phyloP scores from a whole-genome alignment of 2,888 invertebrate genomes.

The Biston stratarius region DNA sequence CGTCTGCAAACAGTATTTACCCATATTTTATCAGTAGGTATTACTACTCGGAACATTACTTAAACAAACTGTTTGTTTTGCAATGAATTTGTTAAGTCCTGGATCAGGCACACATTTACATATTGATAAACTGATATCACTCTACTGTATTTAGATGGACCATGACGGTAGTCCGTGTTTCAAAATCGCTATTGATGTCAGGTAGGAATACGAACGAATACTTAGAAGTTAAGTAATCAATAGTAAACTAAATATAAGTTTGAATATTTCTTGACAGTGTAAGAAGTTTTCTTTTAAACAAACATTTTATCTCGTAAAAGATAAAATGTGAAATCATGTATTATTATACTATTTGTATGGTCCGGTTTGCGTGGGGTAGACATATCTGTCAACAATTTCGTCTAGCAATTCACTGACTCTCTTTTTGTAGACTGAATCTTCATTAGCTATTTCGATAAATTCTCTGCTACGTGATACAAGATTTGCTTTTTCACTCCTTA shows the following conservation, averaged over 20 bases:
- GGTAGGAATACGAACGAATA: not conserved
- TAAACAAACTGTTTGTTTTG: constrained; percentile 13
- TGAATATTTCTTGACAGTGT: not conserved
- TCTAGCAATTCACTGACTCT: constrained; percentile 84
- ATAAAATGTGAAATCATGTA: not conserved
- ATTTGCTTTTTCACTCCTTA: constrained; percentile 55
- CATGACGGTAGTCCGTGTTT: constrained; percentile 4
- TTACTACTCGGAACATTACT: not conserved
- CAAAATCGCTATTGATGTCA: not conserved
- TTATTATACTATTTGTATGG: too few species aligned
- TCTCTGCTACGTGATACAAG: constrained; percentile 66
- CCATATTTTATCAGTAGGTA: constrained; percentile 11
- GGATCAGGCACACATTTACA: constrained; percentile 1
- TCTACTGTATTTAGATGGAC: constrained; percentile 1
- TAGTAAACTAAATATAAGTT: not conserved
- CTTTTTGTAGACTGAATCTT: constrained; percentile 63
- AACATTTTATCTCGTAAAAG: too few species aligned
- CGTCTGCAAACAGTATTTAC: not conserved
- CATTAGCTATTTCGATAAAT: constrained; percentile 63
- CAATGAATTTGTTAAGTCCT: constrained; percentile 7
- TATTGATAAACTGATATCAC: constrained; percentile 9
- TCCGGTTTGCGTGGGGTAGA: constrained; percentile 41
- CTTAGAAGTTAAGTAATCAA: not conserved
- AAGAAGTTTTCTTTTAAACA: too few species aligned
- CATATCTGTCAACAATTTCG: constrained; percentile 83